Evolutionary conservation across 2,113 vertebrate genomes (phyloP).

Genomic region (Mobula hypostoma): DNA sequence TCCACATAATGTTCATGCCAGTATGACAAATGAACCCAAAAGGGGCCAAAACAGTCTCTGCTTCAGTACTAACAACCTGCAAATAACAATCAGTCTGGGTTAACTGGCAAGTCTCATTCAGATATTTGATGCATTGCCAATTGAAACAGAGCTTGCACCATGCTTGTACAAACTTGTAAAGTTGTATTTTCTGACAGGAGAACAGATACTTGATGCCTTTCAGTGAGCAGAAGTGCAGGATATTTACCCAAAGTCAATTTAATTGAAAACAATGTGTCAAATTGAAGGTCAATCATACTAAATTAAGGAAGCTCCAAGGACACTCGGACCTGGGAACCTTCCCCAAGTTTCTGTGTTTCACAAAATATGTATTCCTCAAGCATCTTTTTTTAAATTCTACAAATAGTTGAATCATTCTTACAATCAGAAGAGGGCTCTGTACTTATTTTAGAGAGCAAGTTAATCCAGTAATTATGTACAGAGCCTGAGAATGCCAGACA

Average conservation of each 20-base stretch:
- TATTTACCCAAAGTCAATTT: slow-evolving; percentile 15
- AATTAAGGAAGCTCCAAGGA: background rate
- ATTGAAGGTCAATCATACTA: background rate
- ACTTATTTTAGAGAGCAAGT: background rate
- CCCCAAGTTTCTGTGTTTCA: background rate
- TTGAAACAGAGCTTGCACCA: background rate
- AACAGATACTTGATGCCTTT: background rate
- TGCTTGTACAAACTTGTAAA: background rate
- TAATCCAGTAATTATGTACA: background rate
- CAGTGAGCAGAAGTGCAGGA: background rate
- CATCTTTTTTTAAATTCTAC: background rate
- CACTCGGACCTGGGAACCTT: background rate
- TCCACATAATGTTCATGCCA: background rate
- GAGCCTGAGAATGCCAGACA: background rate
- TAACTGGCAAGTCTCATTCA: background rate
- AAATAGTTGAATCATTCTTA: background rate
- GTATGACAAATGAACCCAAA: background rate
- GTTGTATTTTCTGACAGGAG: slow-evolving; percentile 24
- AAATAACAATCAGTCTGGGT: background rate
- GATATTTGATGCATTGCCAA: background rate
- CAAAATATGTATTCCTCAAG: background rate
- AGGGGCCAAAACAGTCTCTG: background rate
- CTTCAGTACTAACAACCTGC: background rate
- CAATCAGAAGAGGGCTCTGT: background rate
- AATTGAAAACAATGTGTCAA: slow-evolving; percentile 22